Evolutionary conservation across 2,888 invertebrate species (phyloP).

Genomic region (Coelopa pilipes): DNA sequence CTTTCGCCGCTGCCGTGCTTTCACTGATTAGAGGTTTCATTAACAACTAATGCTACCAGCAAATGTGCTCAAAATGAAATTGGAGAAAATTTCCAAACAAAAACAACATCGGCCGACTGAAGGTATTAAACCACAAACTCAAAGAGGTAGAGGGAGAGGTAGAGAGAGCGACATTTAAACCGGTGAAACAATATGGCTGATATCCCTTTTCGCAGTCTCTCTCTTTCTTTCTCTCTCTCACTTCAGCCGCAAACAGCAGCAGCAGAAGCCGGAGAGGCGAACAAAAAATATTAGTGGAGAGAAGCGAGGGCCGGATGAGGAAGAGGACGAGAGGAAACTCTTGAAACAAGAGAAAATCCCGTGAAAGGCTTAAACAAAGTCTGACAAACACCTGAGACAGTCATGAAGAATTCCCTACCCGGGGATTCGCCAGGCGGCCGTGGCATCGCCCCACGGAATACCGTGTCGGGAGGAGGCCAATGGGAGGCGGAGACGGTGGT

Average conservation of each 20-base stretch:
- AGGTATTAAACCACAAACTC: neutral
- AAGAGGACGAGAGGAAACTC: neutral
- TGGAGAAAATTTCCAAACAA: neutral
- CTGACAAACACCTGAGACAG: conserved; percentile 66
- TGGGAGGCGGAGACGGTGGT: neutral
- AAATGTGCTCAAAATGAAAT: conserved; percentile 5
- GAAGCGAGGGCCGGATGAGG: neutral
- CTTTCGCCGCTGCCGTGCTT: neutral
- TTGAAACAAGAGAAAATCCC: conserved; percentile 51
- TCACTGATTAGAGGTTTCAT: conserved; percentile 8
- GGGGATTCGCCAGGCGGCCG: neutral
- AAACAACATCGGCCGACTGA: neutral
- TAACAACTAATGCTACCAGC: conserved; percentile 10
- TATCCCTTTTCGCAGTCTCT: neutral
- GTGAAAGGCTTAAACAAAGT: conserved; percentile 65
- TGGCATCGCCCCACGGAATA: neutral
- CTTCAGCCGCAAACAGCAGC: neutral
- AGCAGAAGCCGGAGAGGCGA: neutral
- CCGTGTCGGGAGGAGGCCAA: neutral
- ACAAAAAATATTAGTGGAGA: neutral
- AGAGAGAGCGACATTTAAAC: neutral
- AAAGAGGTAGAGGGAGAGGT: neutral
- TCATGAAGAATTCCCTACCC: conserved; percentile 44
- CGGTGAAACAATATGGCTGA: conserved; percentile 9
- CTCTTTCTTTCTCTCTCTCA: neutral